Conservation (phyloP, 2,797 vertebrate species). For the Menidia menidia region DNA sequence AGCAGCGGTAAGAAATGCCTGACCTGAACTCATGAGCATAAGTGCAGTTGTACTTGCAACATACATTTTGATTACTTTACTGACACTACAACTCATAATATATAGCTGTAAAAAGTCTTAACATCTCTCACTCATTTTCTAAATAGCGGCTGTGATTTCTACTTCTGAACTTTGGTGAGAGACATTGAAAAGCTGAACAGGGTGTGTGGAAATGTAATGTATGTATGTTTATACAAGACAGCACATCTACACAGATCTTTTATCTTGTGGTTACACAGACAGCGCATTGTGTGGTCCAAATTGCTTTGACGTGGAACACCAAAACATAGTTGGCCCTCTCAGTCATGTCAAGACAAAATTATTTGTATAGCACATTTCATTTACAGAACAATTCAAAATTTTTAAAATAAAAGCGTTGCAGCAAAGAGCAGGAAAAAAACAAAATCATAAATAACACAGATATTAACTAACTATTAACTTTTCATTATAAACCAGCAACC, state of each 20-base stretch:
- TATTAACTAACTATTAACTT: no score
- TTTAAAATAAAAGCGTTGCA: no score
- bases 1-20: not conserved
- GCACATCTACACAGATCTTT: not conserved
- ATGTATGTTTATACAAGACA: not conserved
- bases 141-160: not conserved
- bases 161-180: not conserved
- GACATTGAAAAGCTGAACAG: not conserved
- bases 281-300: not conserved
- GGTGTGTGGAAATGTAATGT: not conserved
- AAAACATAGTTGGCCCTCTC: not conserved
- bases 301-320: not conserved
- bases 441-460: no score
- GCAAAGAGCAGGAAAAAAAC: no score
- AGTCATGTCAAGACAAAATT: no score
- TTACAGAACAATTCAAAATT: no score
- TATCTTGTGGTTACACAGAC: not conserved
- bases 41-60: not conserved
- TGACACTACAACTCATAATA: conserved; percentile 2
- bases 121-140: no score
- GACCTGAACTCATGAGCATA: not conserved
- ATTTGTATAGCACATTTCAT: no score
- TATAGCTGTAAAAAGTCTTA: not conserved
- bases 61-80: not conserved
- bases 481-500: no score